Conservation (phyloP, 2,113 vertebrate species). For the Nettapus auritus region DNA sequence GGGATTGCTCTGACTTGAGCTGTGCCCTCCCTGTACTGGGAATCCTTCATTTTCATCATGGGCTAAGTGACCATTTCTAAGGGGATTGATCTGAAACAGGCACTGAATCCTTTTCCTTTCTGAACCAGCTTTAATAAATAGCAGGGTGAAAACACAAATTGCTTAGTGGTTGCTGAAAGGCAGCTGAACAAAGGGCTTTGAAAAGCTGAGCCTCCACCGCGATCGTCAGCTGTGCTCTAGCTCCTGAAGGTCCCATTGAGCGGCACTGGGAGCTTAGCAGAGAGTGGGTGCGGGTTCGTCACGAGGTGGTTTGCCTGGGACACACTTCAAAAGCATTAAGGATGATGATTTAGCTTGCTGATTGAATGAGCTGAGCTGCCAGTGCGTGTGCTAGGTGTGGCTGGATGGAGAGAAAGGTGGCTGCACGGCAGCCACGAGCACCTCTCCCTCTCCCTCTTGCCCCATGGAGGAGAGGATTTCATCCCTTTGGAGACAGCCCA, state of each 20-base stretch:
- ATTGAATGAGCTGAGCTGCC: neutral
- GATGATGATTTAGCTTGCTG: neutral
- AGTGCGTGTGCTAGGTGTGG: neutral
- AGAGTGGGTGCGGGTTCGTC: neutral
- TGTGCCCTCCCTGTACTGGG: neutral
- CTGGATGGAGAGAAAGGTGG: neutral
- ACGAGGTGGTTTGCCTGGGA: neutral
- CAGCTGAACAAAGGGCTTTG: slow-evolving; percentile 19
- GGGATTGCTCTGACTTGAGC: neutral
- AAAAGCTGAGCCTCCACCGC: neutral
- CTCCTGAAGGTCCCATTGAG: neutral
- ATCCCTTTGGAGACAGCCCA: neutral
- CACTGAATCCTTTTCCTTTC: slow-evolving; percentile 6
- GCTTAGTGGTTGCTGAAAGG: slow-evolving; percentile 44
- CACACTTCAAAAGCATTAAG: slow-evolving; percentile 5
- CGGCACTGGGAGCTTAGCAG: neutral
- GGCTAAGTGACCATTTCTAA: slow-evolving; percentile 13
- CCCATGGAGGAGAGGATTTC: neutral
- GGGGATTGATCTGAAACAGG: slow-evolving; percentile 43
- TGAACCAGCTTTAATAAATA: slow-evolving; percentile 34
- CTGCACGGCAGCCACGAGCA: neutral
- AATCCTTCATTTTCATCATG: slow-evolving; percentile 36
- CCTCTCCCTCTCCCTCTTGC: neutral
- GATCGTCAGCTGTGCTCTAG: neutral
- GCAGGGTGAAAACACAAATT: slow-evolving; percentile 41